phyloP scores from a whole-genome alignment of 2,113 vertebrate genomes.

The Cepphus grylle region DNA sequence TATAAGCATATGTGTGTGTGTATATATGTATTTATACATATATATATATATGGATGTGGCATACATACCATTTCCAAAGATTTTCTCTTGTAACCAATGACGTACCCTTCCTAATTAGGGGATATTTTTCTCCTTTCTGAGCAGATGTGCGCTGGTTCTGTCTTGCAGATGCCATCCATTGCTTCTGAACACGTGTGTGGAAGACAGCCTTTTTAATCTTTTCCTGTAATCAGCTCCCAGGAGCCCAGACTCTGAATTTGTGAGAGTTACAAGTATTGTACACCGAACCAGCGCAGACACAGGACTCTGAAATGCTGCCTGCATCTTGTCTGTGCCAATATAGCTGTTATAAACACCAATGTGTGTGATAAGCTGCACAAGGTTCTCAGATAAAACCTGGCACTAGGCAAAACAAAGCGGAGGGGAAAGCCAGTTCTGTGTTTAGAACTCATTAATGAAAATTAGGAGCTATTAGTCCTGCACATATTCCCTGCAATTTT shows the following conservation, averaged over 20 bases:
- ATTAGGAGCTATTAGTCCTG: constrained; percentile 61
- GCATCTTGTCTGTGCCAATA: neutral
- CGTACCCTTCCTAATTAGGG: constrained; percentile 42
- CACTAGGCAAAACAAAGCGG: constrained; percentile 37
- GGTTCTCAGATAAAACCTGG: constrained; percentile 54
- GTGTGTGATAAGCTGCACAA: constrained; percentile 14
- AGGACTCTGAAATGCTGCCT: neutral
- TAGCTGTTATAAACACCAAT: neutral
- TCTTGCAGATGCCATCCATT: constrained; percentile 47
- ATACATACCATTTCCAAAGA: neutral
- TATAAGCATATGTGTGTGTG: neutral
- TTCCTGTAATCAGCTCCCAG: constrained; percentile 66
- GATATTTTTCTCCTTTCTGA: constrained; percentile 64
- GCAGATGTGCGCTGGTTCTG: neutral
- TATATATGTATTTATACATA: neutral
- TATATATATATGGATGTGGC: neutral
- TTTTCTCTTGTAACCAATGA: constrained; percentile 36
- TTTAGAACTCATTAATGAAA: constrained; percentile 65
- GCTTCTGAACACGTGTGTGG: constrained; percentile 59
- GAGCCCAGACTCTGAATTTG: constrained; percentile 51
- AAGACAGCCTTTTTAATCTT: constrained; percentile 68
- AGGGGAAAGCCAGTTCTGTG: constrained; percentile 44
- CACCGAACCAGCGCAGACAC: neutral
- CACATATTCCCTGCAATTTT: constrained; percentile 51
- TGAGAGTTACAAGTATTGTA: neutral